These are phyloP conservation scores for Cyphomyrmex costatus DNA, from an alignment of 1,140 invertebrate species.

Conservation along the genomic window DNA sequence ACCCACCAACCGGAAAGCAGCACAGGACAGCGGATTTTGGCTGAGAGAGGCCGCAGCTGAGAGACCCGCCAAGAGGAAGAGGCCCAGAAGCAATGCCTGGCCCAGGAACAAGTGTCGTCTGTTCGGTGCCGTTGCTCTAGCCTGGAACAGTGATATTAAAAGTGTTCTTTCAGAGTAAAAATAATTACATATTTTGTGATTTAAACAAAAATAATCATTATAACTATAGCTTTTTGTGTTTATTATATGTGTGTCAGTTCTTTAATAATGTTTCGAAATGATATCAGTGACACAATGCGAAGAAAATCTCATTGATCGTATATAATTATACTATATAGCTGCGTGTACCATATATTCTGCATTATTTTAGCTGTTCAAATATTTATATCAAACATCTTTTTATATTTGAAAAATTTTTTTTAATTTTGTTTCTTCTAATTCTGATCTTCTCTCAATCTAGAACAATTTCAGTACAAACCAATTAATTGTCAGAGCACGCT, in stretches of 20 bases:
- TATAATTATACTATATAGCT: no score
- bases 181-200: neutral
- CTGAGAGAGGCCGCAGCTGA: slow-evolving; percentile 93
- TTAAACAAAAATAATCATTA: neutral
- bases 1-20: slow-evolving; percentile 94
- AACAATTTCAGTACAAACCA: neutral
- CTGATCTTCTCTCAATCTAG: neutral
- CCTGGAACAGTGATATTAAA: slow-evolving; percentile 77
- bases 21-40: slow-evolving; percentile 93
- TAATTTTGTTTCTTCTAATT: neutral
- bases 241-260: neutral
- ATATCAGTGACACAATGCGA: neutral
- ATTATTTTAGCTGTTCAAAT: neutral
- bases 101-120: slow-evolving; percentile 96
- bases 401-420: neutral
- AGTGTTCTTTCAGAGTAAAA: neutral
- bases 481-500: neutral
- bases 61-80: slow-evolving; percentile 94
- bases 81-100: slow-evolving; percentile 95
- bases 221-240: neutral
- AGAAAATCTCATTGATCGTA: neutral
- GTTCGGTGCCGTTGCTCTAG: slow-evolving; percentile 93
- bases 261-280: neutral
- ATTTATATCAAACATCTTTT: neutral
- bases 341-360: no score